phyloP scores from a whole-genome alignment of 64 coral and sea anemone genomes.

The Actinia tenebrosa region DNA sequence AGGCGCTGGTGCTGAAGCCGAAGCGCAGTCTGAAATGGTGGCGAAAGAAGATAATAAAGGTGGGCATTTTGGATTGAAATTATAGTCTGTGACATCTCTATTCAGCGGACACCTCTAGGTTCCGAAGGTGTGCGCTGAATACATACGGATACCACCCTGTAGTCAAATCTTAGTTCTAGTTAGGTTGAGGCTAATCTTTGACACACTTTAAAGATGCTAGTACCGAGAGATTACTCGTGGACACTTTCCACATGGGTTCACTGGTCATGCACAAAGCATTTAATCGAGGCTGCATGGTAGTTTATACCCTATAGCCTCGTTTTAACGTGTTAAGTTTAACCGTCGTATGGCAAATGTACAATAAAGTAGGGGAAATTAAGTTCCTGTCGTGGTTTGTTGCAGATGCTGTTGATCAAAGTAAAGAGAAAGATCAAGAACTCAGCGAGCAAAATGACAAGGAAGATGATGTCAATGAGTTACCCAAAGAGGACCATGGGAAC shows the following conservation, averaged over 20 bases:
- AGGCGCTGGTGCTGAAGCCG: slow-evolving; percentile 67
- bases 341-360: neutral
- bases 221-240: too few relatives aligned
- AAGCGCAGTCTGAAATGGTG: slow-evolving; percentile 70
- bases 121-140: too few relatives aligned
- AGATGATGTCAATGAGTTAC: slow-evolving; percentile 45
- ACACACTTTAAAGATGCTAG: too few relatives aligned
- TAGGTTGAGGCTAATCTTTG: too few relatives aligned
- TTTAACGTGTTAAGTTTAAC: too few relatives aligned
- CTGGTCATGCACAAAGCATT: neutral
- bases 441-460: slow-evolving; percentile 30
- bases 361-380: neutral
- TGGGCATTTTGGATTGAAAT: neutral
- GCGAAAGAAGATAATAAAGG: slow-evolving; percentile 96
- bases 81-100: too few relatives aligned
- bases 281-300: too few relatives aligned
- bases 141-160: too few relatives aligned
- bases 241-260: too few relatives aligned
- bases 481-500: slow-evolving; percentile 64
- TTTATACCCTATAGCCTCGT: too few relatives aligned
- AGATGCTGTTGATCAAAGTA: slow-evolving; percentile 78
- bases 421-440: slow-evolving; percentile 57
- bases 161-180: too few relatives aligned
- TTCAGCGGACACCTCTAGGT: too few relatives aligned
- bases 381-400: neutral